These are phyloP conservation scores for Porites rus DNA, from an alignment of 92 coral and sea anemone species.

Conservation along the genomic window DNA sequence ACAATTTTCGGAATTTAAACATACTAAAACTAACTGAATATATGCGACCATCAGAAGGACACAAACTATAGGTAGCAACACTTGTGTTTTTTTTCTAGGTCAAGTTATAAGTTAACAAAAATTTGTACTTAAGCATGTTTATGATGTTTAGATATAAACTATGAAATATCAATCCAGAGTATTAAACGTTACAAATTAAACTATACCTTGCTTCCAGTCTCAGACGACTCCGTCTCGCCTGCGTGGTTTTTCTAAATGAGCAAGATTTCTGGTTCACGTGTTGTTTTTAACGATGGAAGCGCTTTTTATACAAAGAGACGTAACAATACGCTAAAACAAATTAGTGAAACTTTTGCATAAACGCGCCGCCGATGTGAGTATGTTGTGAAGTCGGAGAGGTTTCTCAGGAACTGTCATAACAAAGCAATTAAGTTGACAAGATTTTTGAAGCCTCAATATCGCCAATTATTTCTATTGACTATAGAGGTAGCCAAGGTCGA, in stretches of 20 bases:
- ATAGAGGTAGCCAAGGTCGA: neutral
- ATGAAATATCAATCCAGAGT: neutral
- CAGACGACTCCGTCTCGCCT: neutral
- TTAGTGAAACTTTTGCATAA: slow-evolving; percentile 43
- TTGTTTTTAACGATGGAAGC: slow-evolving; percentile 10
- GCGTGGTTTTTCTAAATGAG: slow-evolving; percentile 34
- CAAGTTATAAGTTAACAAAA: neutral
- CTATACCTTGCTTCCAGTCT: neutral
- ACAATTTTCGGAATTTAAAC: too few species aligned
- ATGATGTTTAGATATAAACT: neutral
- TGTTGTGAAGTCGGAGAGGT: neutral
- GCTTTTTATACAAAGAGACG: slow-evolving; percentile 18
- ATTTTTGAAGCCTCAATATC: neutral
- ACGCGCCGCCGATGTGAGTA: slow-evolving; percentile 2
- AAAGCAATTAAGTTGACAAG: slow-evolving; percentile 12
- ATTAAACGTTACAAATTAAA: neutral
- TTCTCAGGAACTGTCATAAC: slow-evolving; percentile 37
- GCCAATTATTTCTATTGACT: neutral
- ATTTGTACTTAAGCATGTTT: neutral
- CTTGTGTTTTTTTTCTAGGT: neutral
- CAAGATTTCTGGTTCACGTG: slow-evolving; percentile 47
- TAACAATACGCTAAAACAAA: slow-evolving; percentile 39
- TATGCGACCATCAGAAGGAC: too few species aligned
- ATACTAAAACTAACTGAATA: too few species aligned
- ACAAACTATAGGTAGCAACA: neutral